A percentile compares a stretch with the other conserved stretches of the same genome.
Conservation (phyloP, 1,140 invertebrate species). For the Himalopsyche phryganea region DNA sequence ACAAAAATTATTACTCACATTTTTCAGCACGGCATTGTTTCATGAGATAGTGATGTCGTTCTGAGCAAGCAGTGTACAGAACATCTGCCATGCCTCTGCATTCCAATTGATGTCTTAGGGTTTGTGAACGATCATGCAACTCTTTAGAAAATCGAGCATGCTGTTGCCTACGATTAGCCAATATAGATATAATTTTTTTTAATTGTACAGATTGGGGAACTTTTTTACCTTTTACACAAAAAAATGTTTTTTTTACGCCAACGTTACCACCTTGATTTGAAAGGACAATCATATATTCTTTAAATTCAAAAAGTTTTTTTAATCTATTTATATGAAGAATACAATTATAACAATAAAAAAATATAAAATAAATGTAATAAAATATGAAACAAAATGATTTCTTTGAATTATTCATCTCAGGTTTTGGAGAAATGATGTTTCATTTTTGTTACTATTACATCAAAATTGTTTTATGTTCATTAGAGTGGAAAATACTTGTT, state of each 20-base stretch:
- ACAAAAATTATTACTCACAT: background rate
- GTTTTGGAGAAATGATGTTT: no score
- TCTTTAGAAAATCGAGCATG: conserved; percentile 12
- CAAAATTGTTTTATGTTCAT: no score
- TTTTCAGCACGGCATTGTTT: conserved; percentile 6
- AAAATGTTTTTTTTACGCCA: background rate
- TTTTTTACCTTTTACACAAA: background rate
- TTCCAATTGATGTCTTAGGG: conserved; percentile 15
- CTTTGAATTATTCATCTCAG: background rate
- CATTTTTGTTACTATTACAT: no score
- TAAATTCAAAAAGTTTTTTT: background rate
- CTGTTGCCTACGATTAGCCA: conserved; percentile 1
- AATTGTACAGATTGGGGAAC: background rate
- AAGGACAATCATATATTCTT: background rate
- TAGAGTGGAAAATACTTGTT: no score
- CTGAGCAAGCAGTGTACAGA: conserved; percentile 12
- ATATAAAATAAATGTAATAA: background rate
- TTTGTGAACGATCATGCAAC: conserved; percentile 1
- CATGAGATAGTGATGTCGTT: conserved; percentile 15
- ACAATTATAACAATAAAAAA: background rate
- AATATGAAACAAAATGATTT: background rate
- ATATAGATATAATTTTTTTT: background rate
- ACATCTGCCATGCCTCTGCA: conserved; percentile 17
- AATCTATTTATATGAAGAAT: no score
- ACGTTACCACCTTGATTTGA: background rate